Conservation (phyloP, 2,797 vertebrate genomes). For the Euthynnus affinis region DNA sequence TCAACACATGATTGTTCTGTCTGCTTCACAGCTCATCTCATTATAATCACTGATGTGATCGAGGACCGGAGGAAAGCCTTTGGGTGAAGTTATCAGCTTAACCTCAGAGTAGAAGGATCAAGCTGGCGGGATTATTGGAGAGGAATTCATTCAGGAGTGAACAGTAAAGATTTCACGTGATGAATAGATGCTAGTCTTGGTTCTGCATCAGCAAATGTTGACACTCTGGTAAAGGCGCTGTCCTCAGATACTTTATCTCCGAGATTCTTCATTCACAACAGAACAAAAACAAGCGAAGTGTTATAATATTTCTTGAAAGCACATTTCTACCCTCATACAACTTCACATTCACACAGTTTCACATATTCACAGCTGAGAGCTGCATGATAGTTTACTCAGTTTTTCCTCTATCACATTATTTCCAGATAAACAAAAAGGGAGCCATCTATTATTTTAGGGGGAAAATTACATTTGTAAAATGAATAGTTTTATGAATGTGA, state of each 20-base stretch:
- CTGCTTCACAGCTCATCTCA: slow-evolving; percentile 60
- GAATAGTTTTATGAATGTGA: neutral
- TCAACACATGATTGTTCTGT: slow-evolving; percentile 61
- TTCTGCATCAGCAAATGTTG: neutral
- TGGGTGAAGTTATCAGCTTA: slow-evolving; percentile 51
- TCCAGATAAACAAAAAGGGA: neutral
- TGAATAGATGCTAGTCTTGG: slow-evolving; percentile 2
- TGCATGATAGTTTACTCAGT: no score
- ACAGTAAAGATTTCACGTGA: neutral
- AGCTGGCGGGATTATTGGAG: slow-evolving; percentile 39
- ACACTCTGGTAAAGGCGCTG: neutral
- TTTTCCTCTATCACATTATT: neutral
- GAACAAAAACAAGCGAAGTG: no score
- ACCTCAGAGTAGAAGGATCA: slow-evolving; percentile 35
- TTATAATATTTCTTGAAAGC: neutral
- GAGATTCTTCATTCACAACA: no score
- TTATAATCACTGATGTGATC: slow-evolving; percentile 61
- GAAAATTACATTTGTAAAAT: no score
- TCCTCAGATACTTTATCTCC: neutral
- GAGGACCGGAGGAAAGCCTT: slow-evolving; percentile 51
- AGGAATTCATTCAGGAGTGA: slow-evolving; percentile 22
- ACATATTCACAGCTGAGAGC: no score
- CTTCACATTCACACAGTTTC: no score
- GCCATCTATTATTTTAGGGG: neutral
- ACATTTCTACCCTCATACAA: neutral